Evolutionary conservation across 2,888 invertebrate genomes (phyloP), one percentile per base, ranked within the genome.

Genomic region (Stramonita haemastoma): DNA sequence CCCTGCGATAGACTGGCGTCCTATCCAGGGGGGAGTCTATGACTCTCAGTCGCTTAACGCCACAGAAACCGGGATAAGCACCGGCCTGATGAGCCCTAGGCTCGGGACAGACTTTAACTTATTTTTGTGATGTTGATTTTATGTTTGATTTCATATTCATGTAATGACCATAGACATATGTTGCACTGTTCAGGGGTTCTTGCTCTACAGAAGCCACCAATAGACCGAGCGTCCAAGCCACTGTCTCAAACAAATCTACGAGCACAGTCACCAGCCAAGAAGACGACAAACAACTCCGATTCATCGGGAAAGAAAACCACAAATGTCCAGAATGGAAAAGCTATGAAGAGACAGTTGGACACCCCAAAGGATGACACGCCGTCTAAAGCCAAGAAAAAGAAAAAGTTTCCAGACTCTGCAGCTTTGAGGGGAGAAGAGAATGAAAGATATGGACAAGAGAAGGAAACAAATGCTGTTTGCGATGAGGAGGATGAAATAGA

Each of bases 371-470:
- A 46, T 0, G 13, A 19, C 26, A 73, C 70, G 46, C 36, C 34
- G n/a, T 73, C 56, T 46, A 89, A 73, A 1, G 70, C 70, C 73
- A 89, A 85, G 77, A 32, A 73, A 29, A 89, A 85, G 57, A 85
- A 57, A 32, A 32, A 1, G 13, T 13, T 85, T 19, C 46, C 73
- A 29, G 85, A 73, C 73, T 46, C 84, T 29, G 66, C 77, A n/a
- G 66, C 60, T 32, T 29, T 22, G 56, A 46, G 73, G 26, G 85
- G 66, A 29, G 89, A 89, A 6, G 56, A 77, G 29, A 85, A 32
- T 13, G 56, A 36, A 34, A 8, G 26, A 15, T 6, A 32, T 13
- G 29, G 56, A 32, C 8, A 19, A 5, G 34, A 29, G 22, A 77
- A 46, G 79, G 46, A 46, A 46, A 56, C 6, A 57, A 57, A n/a